These are phyloP conservation scores for Melinopterus prodromus DNA, from an alignment of 2,888 invertebrate species.

Conservation along the genomic window DNA sequence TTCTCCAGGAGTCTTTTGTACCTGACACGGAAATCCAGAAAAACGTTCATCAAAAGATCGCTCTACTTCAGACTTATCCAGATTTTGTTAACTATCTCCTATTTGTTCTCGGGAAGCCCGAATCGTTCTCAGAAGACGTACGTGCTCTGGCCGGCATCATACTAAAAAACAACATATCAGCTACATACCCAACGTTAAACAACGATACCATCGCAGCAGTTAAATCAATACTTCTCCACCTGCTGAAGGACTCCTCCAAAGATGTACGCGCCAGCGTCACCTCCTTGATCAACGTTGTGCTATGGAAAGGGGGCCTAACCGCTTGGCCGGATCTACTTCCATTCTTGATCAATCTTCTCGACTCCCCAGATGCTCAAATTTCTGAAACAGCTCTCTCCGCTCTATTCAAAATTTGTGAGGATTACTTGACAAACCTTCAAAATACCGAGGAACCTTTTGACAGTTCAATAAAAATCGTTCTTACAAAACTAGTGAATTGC, in stretches of 20 bases:
- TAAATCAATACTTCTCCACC: constrained; percentile 91
- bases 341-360: constrained; percentile 88
- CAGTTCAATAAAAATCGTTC: constrained; percentile 42
- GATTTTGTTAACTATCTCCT: constrained; percentile 99
- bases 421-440: constrained; percentile 57
- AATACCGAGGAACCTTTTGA: constrained; percentile 36
- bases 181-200: constrained; percentile 87
- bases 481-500: constrained; percentile 41
- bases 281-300: constrained; percentile 95
- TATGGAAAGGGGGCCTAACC: constrained; percentile 87
- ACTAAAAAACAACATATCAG: constrained; percentile 96
- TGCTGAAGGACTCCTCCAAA: constrained; percentile 93
- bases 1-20: constrained; percentile 97
- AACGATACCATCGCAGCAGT: constrained; percentile 91
- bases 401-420: constrained; percentile 98
- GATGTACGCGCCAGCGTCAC: constrained; percentile 96
- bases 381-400: constrained; percentile 98
- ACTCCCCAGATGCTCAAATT: constrained; percentile 88
- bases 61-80: constrained; percentile 95
- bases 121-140: constrained; percentile 93
- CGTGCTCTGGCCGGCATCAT: constrained; percentile 96
- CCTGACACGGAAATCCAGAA: constrained; percentile 95
- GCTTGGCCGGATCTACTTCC: constrained; percentile 96
- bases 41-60: constrained; percentile 97
- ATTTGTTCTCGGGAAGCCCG: constrained; percentile 92